Evolutionary conservation across 2,888 invertebrate genomes (phyloP), one percentile per base, ranked within the genome.

Genomic region (Zonitis immaculata): DNA sequence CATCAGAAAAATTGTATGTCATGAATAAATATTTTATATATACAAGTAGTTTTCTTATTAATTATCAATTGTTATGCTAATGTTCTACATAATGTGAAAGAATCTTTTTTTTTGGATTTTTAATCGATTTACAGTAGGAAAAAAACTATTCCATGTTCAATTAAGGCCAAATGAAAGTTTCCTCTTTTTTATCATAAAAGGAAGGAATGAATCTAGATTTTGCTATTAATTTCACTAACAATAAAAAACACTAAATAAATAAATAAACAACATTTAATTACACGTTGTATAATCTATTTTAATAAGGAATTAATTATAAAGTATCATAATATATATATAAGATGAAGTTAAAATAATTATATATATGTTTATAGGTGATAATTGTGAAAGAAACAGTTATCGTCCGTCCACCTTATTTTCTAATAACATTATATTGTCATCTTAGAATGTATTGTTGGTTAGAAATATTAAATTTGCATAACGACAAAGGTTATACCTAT

Each of bases 81-180:
- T 14, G 35, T 39, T 20, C 39, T 20, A 11, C 11, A 16, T 30
- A 30, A 12, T 30, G 16, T 35, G 12, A 32, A 32, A 32, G 14
- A 32, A 14, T 35, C 35, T 20, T 20, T 3, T 20, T 39, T 12
- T 32, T 32, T 32, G 32, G n/a, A n/a, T 32, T 39, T 39, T 39
- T 20, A 39, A 20, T n/a, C 11, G 39, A 20, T 39, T 18, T 11
- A 39, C 39, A n/a, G n/a, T 22, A 4, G 5, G 3, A 39, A 39
- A 18, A 39, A 39, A 39, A 39, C 39, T 11, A 20, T 39, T 46
- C 32, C n/a, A 43, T 39, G 39, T 47, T 52, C 47, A 52, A 52
- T 52, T 52, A 52, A 52, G 52, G 48, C 52, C 52, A 48, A 44
- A 52, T 48, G 52, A 52, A 52, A 52, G 52, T 52, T 43, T 43